Conservation (phyloP, 1,140 invertebrate species). For the Apolygus lucorum region DNA sequence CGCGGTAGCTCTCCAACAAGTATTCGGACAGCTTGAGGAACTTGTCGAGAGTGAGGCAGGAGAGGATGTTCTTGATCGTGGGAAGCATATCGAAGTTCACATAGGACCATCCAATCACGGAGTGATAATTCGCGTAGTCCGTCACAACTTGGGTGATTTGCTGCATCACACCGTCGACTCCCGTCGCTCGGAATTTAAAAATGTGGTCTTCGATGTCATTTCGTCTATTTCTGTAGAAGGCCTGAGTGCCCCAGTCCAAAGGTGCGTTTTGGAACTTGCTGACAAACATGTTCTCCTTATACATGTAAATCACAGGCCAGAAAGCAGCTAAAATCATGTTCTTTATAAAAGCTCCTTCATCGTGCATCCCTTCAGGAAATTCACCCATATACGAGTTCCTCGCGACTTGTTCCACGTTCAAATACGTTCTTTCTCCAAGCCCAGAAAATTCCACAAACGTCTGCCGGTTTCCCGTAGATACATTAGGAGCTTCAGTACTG, state of each 20-base stretch:
- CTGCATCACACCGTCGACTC: constrained; percentile 2
- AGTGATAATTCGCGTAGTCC: background rate
- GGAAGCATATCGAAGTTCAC: background rate
- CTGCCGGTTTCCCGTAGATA: background rate
- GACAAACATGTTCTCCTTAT: background rate
- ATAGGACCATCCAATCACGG: background rate
- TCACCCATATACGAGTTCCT: background rate
- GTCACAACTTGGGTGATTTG: background rate
- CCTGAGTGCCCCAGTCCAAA: constrained; percentile 1
- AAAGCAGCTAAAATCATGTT: background rate
- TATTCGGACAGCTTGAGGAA: background rate
- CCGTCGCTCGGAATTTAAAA: background rate
- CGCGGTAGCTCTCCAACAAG: background rate
- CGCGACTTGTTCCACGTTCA: background rate
- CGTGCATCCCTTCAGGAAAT: background rate
- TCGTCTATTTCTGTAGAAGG: background rate
- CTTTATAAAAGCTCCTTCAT: constrained; percentile 1
- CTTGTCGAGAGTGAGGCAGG: background rate
- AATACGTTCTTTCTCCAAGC: background rate
- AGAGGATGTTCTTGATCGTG: background rate
- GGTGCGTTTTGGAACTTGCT: background rate
- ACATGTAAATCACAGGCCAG: constrained; percentile 2
- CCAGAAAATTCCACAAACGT: background rate
- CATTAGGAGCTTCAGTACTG: background rate
- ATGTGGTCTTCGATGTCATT: background rate